Evolutionary conservation across 2,113 vertebrate species (phyloP), one percentile per base, ranked within the genome.

Genomic region (Engystomops pustulosus): DNA sequence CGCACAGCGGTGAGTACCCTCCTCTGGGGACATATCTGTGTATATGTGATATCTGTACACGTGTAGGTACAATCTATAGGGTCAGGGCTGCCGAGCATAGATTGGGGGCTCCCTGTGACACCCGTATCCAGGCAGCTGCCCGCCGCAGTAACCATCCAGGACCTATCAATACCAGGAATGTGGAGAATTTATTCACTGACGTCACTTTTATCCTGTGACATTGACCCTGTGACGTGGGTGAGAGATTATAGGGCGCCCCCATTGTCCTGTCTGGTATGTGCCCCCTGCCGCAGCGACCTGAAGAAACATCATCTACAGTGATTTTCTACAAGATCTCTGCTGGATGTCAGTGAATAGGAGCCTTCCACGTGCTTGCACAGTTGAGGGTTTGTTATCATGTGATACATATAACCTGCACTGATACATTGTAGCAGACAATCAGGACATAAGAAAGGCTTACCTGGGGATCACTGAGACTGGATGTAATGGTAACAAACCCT

Each of bases 1-100:
- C 81, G 15, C 81, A 32, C n/a, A 55, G 27, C 23, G 47, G 83
- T 78, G 47, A 79, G 72, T 77, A 75, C 3, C 36, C 49, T 12
- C 14, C 7, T 18, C 14, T 49, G 14, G 44, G 38, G 38, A 41
- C 38, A 41, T 12, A 45, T 8, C 2, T 45, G 44, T 6, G 44
- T 45, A 11, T 12, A 8, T 12, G 38, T 41, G 38, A 41, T 41
- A 8, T n/a, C n/a, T n/a, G n/a, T n/a, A n/a, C n/a, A n/a, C n/a
- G n/a, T n/a, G n/a, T n/a, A n/a, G n/a, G n/a, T n/a, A n/a, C n/a
- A n/a, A n/a, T n/a, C 38, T 41, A 41, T 5, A 8, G 8, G 4
- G 38, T 41, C 38, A 8, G 38, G 4, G 38, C 38, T 41, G 38
- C 38, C 4, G 38, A n/a, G n/a, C n/a, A n/a, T n/a, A n/a, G n/a